Conservation (phyloP, 2,797 vertebrate species). For the Cossypha caffra region DNA sequence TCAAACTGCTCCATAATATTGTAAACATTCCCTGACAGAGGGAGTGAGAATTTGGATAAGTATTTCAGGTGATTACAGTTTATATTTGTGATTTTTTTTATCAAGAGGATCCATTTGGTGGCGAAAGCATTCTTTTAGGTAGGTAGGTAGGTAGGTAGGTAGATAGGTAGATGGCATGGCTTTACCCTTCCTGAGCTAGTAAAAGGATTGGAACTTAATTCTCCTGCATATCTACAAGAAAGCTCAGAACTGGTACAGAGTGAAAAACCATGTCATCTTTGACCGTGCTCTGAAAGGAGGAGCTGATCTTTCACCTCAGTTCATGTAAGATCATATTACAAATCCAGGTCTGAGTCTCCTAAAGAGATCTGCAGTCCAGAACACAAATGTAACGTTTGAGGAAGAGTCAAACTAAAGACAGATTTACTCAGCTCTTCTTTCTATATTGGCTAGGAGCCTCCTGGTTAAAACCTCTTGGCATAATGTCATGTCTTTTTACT, state of each 20-base stretch:
- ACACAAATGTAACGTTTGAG: not conserved
- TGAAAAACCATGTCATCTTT: not conserved
- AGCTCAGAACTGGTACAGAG: not conserved
- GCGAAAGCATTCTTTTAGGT: not conserved
- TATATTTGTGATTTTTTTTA: not conserved
- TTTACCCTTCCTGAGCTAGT: not conserved
- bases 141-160: not conserved
- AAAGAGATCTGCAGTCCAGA: not conserved
- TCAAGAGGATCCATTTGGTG: not conserved
- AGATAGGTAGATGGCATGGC: fast-evolving
- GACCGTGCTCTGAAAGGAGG: not conserved
- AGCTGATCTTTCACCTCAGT: not conserved
- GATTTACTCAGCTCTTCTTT: not conserved
- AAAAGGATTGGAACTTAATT: not conserved
- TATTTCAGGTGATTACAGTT: not conserved
- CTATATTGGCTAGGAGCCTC: not conserved
- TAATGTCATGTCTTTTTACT: not conserved
- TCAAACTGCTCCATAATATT: not conserved
- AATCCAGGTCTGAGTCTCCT: not conserved
- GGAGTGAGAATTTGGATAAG: not conserved
- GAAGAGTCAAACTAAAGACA: not conserved
- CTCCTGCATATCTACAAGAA: not conserved
- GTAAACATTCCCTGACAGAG: not conserved
- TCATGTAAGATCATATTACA: not conserved
- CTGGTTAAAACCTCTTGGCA: not conserved